Percentiles rank a stretch among this genome's conserved stretches.
phyloP scores from a whole-genome alignment of 2,888 invertebrate species.

The Tolmerus cingulatus region DNA sequence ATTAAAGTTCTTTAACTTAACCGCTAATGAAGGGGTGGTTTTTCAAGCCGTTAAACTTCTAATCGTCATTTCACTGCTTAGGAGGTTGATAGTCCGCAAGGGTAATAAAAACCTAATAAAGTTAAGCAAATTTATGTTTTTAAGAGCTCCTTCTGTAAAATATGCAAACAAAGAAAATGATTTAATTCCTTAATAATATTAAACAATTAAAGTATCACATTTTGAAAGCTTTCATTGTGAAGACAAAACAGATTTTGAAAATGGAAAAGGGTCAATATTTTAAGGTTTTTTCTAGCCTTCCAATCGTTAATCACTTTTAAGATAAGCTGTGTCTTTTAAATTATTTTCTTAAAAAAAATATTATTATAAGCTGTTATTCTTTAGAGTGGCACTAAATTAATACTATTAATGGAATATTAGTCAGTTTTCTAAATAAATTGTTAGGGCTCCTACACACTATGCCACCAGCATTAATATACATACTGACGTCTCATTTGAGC shows the following conservation, averaged over 20 bases:
- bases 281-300: background rate
- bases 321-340: too few relatives aligned
- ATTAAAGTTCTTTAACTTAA: background rate
- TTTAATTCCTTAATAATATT: too few relatives aligned
- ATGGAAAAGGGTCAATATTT: background rate
- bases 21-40: background rate
- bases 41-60: background rate
- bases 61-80: background rate
- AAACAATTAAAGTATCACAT: background rate
- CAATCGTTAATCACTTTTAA: too few relatives aligned
- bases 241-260: too few relatives aligned
- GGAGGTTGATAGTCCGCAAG: background rate
- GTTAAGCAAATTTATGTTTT: background rate
- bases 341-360: background rate
- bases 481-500: too few relatives aligned
- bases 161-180: background rate
- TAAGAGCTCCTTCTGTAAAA: background rate
- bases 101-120: background rate
- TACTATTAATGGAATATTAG: too few relatives aligned
- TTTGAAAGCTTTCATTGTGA: background rate
- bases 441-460: too few relatives aligned
- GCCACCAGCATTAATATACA: too few relatives aligned
- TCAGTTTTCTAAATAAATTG: too few relatives aligned
- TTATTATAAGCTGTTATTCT: too few relatives aligned
- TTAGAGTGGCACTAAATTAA: too few relatives aligned